Conservation (phyloP, 2,888 invertebrate species). For the Trissoscelio sp. region DNA sequence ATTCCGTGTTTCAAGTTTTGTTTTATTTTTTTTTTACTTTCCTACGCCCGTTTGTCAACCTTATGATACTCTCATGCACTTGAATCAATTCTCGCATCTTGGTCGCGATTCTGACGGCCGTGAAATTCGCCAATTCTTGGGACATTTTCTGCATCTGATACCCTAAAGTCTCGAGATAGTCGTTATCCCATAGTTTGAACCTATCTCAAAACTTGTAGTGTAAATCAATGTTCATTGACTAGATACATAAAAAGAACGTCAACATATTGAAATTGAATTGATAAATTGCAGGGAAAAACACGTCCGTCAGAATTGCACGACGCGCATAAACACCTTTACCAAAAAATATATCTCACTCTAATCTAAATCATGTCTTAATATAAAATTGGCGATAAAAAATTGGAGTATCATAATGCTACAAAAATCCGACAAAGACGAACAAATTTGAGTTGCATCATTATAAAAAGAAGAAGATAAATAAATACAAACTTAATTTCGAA, state of each 20-base stretch:
- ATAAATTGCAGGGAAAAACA: conserved; percentile 5
- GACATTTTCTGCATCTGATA: conserved; percentile 1
- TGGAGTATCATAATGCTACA: conserved; percentile 62
- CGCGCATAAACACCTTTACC: conserved; percentile 49
- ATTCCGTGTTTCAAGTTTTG: no score
- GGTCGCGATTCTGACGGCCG: conserved; percentile 6
- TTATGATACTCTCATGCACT: conserved; percentile 56
- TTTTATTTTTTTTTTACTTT: conserved; percentile 11
- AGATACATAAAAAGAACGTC: conserved; percentile 24
- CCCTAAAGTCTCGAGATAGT: no score
- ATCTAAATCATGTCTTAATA: conserved; percentile 62
- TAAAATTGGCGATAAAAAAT: conserved; percentile 60
- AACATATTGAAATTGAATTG: conserved; percentile 3
- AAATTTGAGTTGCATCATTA: conserved; percentile 17
- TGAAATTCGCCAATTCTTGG: conserved; percentile 1
- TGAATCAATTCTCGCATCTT: conserved; percentile 34
- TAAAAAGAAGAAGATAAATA: conserved; percentile 3
- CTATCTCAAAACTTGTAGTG: no score
- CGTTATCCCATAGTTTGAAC: no score
- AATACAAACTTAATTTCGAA: background rate
- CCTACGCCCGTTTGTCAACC: conserved; percentile 36
- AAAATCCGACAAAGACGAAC: conserved; percentile 57
- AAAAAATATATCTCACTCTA: conserved; percentile 61
- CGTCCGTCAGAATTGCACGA: conserved; percentile 10
- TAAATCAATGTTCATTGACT: conserved; percentile 50